Evolutionary conservation across 2,113 vertebrate species (phyloP), one percentile per base, ranked within the genome.

Genomic region (Ursus arctos): DNA sequence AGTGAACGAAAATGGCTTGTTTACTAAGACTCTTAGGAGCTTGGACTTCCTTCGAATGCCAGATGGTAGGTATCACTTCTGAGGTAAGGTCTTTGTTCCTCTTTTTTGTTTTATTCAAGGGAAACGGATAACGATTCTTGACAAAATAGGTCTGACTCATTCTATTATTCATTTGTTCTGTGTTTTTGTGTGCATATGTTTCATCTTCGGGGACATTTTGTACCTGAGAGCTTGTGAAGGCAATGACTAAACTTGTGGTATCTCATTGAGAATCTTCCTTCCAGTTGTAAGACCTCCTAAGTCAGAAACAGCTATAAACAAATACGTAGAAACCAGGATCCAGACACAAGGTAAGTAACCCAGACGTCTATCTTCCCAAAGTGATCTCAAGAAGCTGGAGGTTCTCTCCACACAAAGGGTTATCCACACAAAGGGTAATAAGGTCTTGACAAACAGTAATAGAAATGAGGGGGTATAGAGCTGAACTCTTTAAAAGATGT

Each of bases 111-210:
- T 84, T 69, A 90, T 74, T 88, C 55, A 92, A 91, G 22, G 49
- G 31, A 94, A 89, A 87, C 28, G 24, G 67, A 80, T 84, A 91
- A 51, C 31, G 47, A 89, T 83, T 94, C 77, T 26, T 91, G 59
- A 92, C 61, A 90, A 95, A 97, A 92, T 22, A 69, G 65, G 86
- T 84, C 94, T 98, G 94, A 98, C 51, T 98, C 94, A 97, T n/a
- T 19, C 74, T 40, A 47, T 71, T 81, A 80, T 81, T 92, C 94
- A 63, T 71, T 79, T 87, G 72, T 26, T 95, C 84, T 83, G 63
- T 74, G 47, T 49, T 95, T 92, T 79, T 92, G 80, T 89, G 53
- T 53, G 36, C 7, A 7, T 3, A 19, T 84, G 91, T 82, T 81
- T 95, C 93, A 85, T 90, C 91, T 69, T 26, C 4, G 81, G 84